phyloP scores from a whole-genome alignment of 2,888 invertebrate genomes.

The Dolomedes plantarius region DNA sequence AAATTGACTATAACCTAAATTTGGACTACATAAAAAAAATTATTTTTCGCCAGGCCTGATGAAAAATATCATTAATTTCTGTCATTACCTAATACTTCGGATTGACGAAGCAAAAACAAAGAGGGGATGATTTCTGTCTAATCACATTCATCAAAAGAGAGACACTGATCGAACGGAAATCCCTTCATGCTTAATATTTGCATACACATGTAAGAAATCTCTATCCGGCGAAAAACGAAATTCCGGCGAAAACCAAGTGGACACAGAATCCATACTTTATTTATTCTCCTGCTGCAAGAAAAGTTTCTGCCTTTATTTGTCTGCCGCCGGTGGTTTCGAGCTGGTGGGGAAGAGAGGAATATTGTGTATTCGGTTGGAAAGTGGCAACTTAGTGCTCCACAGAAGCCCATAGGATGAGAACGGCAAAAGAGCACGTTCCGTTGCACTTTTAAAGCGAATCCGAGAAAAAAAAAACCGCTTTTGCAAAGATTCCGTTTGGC shows the following conservation, averaged over 20 bases:
- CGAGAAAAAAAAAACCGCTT: not conserved
- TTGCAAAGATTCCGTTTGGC: slow-evolving; percentile 12
- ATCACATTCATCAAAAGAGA: no score
- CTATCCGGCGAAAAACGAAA: not conserved
- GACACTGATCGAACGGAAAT: no score
- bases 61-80: no score
- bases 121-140: no score
- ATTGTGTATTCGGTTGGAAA: slow-evolving; percentile 66
- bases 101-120: no score
- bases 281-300: slow-evolving; percentile 43
- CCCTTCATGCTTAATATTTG: not conserved
- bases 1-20: no score
- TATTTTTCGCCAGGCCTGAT: no score
- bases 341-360: slow-evolving; percentile 4
- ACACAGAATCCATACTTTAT: slow-evolving; percentile 61
- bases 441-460: slow-evolving; percentile 9
- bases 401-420: slow-evolving; percentile 29
- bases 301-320: slow-evolving; percentile 65
- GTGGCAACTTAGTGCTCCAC: slow-evolving; percentile 56
- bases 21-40: no score
- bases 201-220: slow-evolving; percentile 1
- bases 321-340: slow-evolving; percentile 15
- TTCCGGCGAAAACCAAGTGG: slow-evolving; percentile 30
- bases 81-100: no score
- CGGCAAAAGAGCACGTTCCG: slow-evolving; percentile 14